These are phyloP conservation scores for Taeniopygia guttata DNA, from an alignment of 2,797 vertebrate genomes.

Conservation along the genomic window DNA sequence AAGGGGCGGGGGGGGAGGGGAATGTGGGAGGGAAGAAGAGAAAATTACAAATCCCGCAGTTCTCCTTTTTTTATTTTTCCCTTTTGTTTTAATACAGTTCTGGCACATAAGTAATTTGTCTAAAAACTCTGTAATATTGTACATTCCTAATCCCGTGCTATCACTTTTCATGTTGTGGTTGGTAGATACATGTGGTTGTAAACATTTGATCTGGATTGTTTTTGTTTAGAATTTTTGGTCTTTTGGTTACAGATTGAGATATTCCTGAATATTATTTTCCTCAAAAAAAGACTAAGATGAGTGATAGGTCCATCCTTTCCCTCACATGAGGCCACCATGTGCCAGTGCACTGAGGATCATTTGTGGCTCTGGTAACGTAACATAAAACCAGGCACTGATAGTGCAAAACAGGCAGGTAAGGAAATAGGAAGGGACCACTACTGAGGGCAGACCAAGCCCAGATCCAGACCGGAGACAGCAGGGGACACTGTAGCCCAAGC, in stretches of 20 bases:
- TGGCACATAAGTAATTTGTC: neutral
- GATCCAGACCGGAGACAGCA: no score
- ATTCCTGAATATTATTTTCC: neutral
- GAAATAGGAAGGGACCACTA: neutral
- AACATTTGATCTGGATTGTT: neutral
- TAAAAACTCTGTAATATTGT: neutral
- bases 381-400: neutral
- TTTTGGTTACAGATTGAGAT: neutral
- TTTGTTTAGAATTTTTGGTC: neutral
- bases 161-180: neutral
- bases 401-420: neutral
- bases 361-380: neutral
- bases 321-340: neutral
- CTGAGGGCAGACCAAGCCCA: neutral
- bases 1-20: no score
- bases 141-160: neutral
- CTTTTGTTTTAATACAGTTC: neutral
- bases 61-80: fast-evolving
- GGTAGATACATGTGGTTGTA: neutral
- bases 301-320: neutral
- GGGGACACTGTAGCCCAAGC: fast-evolving
- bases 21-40: no score
- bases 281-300: neutral
- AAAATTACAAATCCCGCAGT: no score
- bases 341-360: neutral